Evolutionary conservation across 1,140 invertebrate species (phyloP), one percentile per base, ranked within the genome.

Genomic region (Musca domestica): DNA sequence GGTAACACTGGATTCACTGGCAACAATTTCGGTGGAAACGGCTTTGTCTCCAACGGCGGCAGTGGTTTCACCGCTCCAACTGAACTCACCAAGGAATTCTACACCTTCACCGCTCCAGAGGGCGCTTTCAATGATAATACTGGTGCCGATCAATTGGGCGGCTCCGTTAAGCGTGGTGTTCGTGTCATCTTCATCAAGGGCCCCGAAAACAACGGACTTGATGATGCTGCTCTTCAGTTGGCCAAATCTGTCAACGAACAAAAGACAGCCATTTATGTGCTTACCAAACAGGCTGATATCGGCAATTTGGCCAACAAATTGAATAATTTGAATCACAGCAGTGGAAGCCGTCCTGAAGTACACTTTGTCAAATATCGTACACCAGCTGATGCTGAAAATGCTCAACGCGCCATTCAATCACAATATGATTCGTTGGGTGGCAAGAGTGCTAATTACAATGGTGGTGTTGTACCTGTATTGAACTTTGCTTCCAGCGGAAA

Each of bases 181-280:
- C 75, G 76, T 3, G 76, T 78, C 14, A 71, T 78, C 66, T 76
- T 78, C 72, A 76, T 78, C 64, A 78, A 78, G 71, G 75, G 74
- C 70, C 75, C 76, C 61, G 76, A 78, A 70, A 77, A 76, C 71
- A 69, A 69, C 64, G 75, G 73, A 9, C 48, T 78, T 63, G 74
- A 77, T 61, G 71, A 77, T 67, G 76, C 75, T n/a, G 76, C 76
- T 17, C 64, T 76, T 47, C 74, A 75, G 48, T 67, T 77, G 25
- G 76, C 76, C 22, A 77, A 77, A 69, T 72, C 73, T 67, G 74
- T 71, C 67, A 71, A 71, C 64, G 72, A 77, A 58, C 73, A 77
- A 67, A 71, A 73, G 52, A 77, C 76, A 64, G 76, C 74, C 67
- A 77, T 77, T 67, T 77, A 77, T 66, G 76, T 77, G 0, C 71